Evolutionary conservation across 2,797 vertebrate species (phyloP), one percentile per base, ranked within the genome.

Genomic region (Notolabrus celidotus): DNA sequence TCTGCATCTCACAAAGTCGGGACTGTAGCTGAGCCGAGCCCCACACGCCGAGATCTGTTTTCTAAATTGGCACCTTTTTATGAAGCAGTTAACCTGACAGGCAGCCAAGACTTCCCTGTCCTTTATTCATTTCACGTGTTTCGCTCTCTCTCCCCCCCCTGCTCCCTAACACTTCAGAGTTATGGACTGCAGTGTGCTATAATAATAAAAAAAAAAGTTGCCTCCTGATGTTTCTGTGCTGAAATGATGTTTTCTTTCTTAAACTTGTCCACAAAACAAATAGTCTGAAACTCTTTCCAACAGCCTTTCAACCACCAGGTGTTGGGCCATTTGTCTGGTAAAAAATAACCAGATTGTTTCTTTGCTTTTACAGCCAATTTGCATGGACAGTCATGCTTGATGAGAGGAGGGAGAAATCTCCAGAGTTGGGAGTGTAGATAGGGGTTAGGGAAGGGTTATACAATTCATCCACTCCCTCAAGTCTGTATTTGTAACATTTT

Each of bases 371-470:
- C 55, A 52, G 74, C 51, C 81, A 80, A 86, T 91, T 82, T 86
- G 59, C 72, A 80, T 77, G 54, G 80, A 73, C 74, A 64, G 60
- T 71, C 72, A 52, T 50, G 57, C 56, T 57, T 76, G 89, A 88
- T 81, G 61, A 82, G 74, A 83, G 17, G 6, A 65, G 57, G 31
- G 54, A 51, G 54, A 76, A 71, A 62, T 73, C 73, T 78, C 41
- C 0, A 25, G 57, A 72, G 71, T 81, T 80, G 69, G 22, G 64
- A 41, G 60, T 60, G 2, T 59, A 65, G 79, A 91, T 82, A 53
- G 87, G 82, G 88, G 90, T 91, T 87, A 89, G 83, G 31, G 12
- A 68, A 68, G 69, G 86, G 88, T 90, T 90, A 87, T 64, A 57
- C 67, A 84, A 87, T 88, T 85, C 81, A 86, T 91, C 85, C 72